These are phyloP conservation scores for Ophion ellenae DNA, from an alignment of 2,888 invertebrate genomes.

Conservation along the genomic window DNA sequence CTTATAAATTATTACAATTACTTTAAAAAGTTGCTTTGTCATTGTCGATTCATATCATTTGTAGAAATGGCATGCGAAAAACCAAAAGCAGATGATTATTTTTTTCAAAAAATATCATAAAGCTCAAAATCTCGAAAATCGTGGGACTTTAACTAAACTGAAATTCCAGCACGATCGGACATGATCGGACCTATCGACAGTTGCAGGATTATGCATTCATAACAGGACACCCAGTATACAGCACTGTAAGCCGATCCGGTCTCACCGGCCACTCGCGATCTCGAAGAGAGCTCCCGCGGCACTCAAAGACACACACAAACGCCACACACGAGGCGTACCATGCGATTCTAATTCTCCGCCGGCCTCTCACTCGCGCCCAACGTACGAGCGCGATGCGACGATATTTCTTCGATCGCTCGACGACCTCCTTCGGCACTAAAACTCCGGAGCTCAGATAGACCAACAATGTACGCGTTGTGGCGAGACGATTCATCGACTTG, in stretches of 20 bases:
- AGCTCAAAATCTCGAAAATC: no score
- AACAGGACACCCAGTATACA: background rate
- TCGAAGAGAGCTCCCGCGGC: slow-evolving; percentile 23
- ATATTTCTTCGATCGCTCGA: slow-evolving; percentile 39
- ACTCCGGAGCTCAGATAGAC: slow-evolving; percentile 1
- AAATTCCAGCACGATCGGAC: no score
- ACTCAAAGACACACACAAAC: slow-evolving; percentile 1
- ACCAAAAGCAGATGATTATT: no score
- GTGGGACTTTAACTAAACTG: no score
- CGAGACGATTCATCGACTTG: background rate
- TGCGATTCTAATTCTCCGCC: slow-evolving; percentile 46
- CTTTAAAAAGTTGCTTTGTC: no score
- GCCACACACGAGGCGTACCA: slow-evolving; percentile 30
- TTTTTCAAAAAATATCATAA: no score
- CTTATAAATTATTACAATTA: no score
- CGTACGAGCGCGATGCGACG: slow-evolving; percentile 13
- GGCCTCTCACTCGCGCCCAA: background rate
- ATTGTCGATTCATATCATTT: no score
- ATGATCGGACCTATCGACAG: no score
- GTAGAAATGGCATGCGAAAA: no score
- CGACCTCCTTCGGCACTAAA: slow-evolving; percentile 24
- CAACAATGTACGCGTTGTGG: slow-evolving; percentile 16
- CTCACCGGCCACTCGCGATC: slow-evolving; percentile 39
- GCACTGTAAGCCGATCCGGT: background rate
- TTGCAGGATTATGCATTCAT: no score